Conservation (phyloP, 2,113 vertebrate genomes). For the Neotragus moschatus region DNA sequence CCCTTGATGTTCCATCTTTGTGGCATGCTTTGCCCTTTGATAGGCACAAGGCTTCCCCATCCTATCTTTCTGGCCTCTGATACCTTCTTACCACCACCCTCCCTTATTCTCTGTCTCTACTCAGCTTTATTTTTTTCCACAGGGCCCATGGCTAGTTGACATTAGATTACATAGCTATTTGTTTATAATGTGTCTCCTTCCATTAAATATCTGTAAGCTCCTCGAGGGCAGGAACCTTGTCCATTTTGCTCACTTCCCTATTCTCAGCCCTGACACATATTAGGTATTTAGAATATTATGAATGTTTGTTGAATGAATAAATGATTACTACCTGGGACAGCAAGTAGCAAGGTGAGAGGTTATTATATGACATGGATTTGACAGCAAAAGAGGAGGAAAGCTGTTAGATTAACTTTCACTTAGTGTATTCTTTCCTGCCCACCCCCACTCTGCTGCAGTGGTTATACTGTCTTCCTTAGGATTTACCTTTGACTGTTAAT, state of each 20-base stretch:
- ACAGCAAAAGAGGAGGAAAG: background rate
- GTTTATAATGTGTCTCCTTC: background rate
- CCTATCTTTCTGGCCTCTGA: background rate
- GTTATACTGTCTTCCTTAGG: background rate
- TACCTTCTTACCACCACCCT: background rate
- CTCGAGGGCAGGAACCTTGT: background rate
- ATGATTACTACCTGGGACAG: background rate
- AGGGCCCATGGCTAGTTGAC: background rate
- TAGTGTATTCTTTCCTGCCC: background rate
- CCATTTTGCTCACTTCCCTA: background rate
- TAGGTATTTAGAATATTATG: background rate
- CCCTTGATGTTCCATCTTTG: background rate
- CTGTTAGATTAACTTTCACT: background rate
- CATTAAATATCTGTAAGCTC: background rate
- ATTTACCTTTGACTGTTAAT: conserved; percentile 1
- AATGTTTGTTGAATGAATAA: background rate
- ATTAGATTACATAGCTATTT: background rate
- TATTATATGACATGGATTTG: background rate
- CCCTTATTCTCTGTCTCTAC: background rate
- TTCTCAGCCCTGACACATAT: background rate
- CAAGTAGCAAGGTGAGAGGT: background rate
- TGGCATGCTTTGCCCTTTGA: background rate
- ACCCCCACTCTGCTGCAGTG: background rate
- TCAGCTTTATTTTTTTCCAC: background rate
- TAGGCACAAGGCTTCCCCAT: background rate